Conservation (phyloP, 2,113 vertebrate species). For the Panthera uncia region DNA sequence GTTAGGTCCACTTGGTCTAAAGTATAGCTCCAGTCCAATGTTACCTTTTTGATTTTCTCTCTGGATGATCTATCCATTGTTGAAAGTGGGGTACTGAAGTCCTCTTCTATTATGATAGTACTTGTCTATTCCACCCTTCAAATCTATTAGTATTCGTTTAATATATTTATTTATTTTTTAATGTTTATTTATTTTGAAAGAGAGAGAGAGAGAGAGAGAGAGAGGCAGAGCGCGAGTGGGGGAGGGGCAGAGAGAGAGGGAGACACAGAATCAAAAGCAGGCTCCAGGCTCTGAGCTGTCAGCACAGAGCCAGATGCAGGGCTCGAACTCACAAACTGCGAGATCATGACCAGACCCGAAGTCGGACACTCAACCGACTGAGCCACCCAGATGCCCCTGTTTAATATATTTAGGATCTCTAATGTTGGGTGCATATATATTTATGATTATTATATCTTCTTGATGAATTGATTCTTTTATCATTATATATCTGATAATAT, state of each 20-base stretch:
- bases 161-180: background rate
- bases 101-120: background rate
- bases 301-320: too few species aligned
- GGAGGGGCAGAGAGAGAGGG: too few species aligned
- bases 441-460: background rate
- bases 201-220: too few species aligned
- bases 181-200: too few species aligned
- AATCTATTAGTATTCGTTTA: background rate
- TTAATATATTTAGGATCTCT: background rate
- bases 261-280: too few species aligned
- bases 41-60: background rate
- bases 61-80: background rate
- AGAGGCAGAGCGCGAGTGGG: too few species aligned
- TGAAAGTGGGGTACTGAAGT: background rate
- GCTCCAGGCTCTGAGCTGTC: too few species aligned
- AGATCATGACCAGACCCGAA: too few species aligned
- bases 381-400: background rate
- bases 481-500: background rate
- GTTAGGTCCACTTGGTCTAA: background rate
- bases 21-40: background rate
- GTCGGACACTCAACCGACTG: too few species aligned
- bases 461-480: background rate
- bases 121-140: background rate
- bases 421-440: background rate
- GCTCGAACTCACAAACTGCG: too few species aligned